Conservation (phyloP, 2,113 vertebrate genomes). For the Dissostichus mawsoni region DNA sequence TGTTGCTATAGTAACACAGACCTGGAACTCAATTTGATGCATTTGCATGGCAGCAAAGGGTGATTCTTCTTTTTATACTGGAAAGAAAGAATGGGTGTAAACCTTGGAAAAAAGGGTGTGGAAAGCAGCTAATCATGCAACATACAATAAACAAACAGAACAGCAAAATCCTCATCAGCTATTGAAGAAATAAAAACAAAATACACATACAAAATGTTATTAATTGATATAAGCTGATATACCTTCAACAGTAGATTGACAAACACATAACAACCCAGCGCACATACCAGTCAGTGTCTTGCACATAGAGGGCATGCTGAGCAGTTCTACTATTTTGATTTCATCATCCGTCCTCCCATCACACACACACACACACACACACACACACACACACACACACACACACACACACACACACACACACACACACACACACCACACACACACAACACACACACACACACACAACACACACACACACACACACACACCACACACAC, state of each 20-base stretch:
- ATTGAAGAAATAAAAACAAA: background rate
- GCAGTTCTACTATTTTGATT: conserved; percentile 71
- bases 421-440: no score
- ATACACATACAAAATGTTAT: background rate
- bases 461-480: conserved; percentile 26
- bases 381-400: conserved; percentile 30
- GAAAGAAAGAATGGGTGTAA: conserved; percentile 32
- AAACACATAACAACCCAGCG: conserved; percentile 4
- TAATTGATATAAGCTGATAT: background rate
- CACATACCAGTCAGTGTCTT: conserved; percentile 34
- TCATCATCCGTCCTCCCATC: conserved; percentile 67
- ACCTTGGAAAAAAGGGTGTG: conserved; percentile 2
- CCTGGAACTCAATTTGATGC: conserved; percentile 65
- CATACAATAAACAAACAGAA: background rate
- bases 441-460: conserved; percentile 33
- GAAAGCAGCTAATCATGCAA: conserved; percentile 6
- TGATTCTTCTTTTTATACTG: conserved; percentile 34
- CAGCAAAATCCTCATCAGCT: background rate
- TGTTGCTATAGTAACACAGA: conserved; percentile 82
- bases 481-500: conserved; percentile 53
- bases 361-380: conserved; percentile 43
- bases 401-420: conserved; percentile 29
- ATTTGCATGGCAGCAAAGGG: conserved; percentile 68
- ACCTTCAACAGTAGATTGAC: background rate
- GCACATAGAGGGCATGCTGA: conserved; percentile 46